Evolutionary conservation across 1,140 invertebrate genomes (phyloP), one percentile per base, ranked within the genome.

Genomic region (Drosophila rufa): DNA sequence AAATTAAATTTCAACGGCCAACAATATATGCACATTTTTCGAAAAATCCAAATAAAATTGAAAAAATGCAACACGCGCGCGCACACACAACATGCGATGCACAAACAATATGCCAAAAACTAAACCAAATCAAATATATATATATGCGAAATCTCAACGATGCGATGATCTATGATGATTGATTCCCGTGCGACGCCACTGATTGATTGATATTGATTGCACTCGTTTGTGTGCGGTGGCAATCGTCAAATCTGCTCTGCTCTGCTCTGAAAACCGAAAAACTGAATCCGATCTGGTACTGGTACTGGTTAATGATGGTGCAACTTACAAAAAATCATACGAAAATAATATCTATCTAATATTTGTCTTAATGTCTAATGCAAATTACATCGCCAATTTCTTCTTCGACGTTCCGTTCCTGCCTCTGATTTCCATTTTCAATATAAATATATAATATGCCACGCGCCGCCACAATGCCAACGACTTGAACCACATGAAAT

Each of bases 351-450:
- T 59, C 33, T 64, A 46, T 65, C 22, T 73, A 71, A 77, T 73
- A 64, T 68, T 65, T 55, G 33, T 55, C 53, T 47, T 65, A 50
- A 69, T 80, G 64, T 71, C 64, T 59, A 73, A 74, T 79, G 36
- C 46, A 61, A 66, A 78, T 55, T 47, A 50, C 75, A 83, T 78
- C 80, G 84, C 84, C 84, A 89, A 68, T 68, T 55, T 89, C 77
- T 87, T 87, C 84, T 84, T 89, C 84, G 79, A 87, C 84, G 84
- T 87, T 87, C 84, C 84, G 84, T 87, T 87, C 84, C 84, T 89
- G 84, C 84, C 84, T 87, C 78, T 89, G 73, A 87, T 78, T 89
- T 68, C 61, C 74, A 78, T 79, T 69, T 68, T 80, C 40, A 42
- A 57, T 65, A 40, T 70, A 19, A 7, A 19, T 33, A 33, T 33